Base-by-base conservation (phyloP, 2,888 invertebrate species). In the Diaphora mendica region DNA sequence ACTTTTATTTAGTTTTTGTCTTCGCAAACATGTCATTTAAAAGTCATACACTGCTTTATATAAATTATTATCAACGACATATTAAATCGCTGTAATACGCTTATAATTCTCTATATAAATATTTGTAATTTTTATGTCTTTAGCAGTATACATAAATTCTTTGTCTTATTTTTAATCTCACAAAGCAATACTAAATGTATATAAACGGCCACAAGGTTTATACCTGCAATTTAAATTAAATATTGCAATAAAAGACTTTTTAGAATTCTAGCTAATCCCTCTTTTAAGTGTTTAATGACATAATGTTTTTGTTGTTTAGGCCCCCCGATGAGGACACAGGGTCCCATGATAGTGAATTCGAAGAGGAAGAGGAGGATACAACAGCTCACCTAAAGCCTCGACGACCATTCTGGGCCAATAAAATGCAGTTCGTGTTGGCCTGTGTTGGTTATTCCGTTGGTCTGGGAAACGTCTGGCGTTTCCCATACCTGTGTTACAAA, bases 401-500 rank as follows among this genome's bases (percentile, higher is more conserved):
- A 84, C 96, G 98, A 87, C 98, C 98, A 71, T 97, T 98, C 90
- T 98, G 98, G 98, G 97, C 97, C 76, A 98, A 97, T 92, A 98
- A 98, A 95, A 96, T 98, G 87, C 98, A 98, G 93, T 98, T 98
- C 90, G 98, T 98, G 71, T 96, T 98, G 86, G 98, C 98, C 69
- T 98, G 98, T 90, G 97, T 98, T 79, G 98, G 98, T 39, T 98
- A 98, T 91, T 98, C 98, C 71, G 98, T 98, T 72, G 98, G 98
- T 62, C 96, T 98, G 79, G 98, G 98, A 84, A 98, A 98, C 90
- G 97, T 98, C 80, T 98, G 98, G 98, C 96, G 98, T 86, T 99
- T 99, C 94, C 99, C 99, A 55, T 99, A 99, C 93, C 96, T 99
- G 86, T 98, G 98, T 93, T 98, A 98, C 93, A 98, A 98, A 95